Base-by-base conservation (phyloP, 2,888 invertebrate species). In the Hoplodrina blanda region DNA sequence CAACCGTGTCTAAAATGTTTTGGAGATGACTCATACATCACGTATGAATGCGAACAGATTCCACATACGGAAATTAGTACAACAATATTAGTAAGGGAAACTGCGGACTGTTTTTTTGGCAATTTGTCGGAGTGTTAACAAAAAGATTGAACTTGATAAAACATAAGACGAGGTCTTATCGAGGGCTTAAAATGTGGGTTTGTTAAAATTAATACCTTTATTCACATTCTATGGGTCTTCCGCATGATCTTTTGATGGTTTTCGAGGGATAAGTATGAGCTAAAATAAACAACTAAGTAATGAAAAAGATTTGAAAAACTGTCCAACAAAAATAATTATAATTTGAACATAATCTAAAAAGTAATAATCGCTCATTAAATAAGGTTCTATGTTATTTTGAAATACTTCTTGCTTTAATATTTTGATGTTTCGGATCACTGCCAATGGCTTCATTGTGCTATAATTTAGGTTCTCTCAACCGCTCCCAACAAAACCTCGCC, bases 1-100 rank as follows among this genome's bases (percentile, higher is more conserved):
- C 69, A 79, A 76, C 57, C 63, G 56, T 55, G 10, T 17, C 62
- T 76, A 80, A 71, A 78, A 64, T 67, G 66, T 73, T 76, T 80
- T 67, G 55, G 19, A 59, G 77, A 80, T 80, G 79, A 77, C 41
- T 80, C 73, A 79, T 57, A 33, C 61, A 69, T 63, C 53, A 63
- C 37, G 5, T 33, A 54, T 54, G 55, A 49, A 75, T 41, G 59
- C 75, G 30, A 65, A 65, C 59, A 54, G 61, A 76, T 55, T 80
- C 61, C 37, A 62, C 64, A 72, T 67, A 72, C 78, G 78, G 78
- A 78, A 80, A 78, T 76, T 54, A 65, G 52, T 67, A 19, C 49
- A 66, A 64, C 71, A 76, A 71, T 78, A 71, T 64, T 13, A 11
- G 13, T 30, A 67, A 25, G 66, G 62, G 63, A 64, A 78, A 50